A percentile compares a stretch with the other conserved stretches of the same genome.
Evolutionary conservation across 2,113 vertebrate genomes (phyloP).

Genomic region (Indicator maculatus): DNA sequence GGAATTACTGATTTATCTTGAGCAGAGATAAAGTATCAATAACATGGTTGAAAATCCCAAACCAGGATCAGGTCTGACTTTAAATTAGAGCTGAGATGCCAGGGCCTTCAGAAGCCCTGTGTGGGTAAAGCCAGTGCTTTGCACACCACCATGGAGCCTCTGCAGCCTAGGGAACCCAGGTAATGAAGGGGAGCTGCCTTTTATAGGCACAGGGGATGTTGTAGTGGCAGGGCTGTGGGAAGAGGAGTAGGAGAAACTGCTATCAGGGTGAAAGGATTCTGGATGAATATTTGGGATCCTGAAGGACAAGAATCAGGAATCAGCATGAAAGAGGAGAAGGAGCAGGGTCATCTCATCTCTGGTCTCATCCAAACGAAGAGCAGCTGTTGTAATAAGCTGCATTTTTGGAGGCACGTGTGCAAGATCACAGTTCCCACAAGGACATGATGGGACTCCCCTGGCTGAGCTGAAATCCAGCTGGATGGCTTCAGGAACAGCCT

Average conservation of each 20-base stretch:
- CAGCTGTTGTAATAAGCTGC: background rate
- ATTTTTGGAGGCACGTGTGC: background rate
- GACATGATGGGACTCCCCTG: background rate
- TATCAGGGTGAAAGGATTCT: background rate
- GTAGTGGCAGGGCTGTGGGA: background rate
- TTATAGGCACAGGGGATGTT: background rate
- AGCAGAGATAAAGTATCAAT: background rate
- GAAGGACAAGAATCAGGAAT: background rate
- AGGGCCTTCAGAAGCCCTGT: background rate
- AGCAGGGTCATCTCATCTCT: background rate
- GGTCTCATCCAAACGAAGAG: background rate
- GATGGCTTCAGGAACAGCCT: background rate
- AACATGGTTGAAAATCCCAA: background rate
- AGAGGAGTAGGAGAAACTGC: background rate
- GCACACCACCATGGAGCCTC: fast-evolving
- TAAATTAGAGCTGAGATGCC: background rate
- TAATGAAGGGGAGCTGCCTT: background rate
- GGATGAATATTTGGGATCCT: background rate
- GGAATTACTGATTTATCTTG: no score
- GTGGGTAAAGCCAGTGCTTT: background rate
- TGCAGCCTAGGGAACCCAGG: background rate
- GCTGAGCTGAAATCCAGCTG: background rate
- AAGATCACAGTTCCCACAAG: background rate
- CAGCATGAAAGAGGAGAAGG: background rate
- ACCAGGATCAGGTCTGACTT: background rate